These are phyloP conservation scores for Beaufortia kweichowensis DNA, from an alignment of 2,113 vertebrate species.

Conservation along the genomic window DNA sequence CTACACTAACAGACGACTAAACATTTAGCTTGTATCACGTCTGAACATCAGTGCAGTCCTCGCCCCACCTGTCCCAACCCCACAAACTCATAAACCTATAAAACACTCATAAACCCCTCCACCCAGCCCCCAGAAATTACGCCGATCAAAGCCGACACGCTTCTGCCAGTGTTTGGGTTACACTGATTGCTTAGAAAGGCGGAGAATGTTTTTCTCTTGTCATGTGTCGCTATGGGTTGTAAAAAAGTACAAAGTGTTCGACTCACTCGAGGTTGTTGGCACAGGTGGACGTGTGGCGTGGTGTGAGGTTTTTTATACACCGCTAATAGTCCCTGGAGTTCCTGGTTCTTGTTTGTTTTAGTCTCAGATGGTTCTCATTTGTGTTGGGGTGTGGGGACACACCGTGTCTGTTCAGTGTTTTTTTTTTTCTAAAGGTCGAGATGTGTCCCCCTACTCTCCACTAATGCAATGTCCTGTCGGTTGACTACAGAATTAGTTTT, in stretches of 20 bases:
- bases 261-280: neutral
- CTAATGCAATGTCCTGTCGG: slow-evolving; percentile 29
- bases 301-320: neutral
- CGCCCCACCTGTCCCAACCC: neutral
- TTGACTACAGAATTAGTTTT: neutral
- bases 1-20: slow-evolving; percentile 40
- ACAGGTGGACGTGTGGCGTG: neutral
- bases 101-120: slow-evolving; percentile 42
- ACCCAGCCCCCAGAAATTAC: slow-evolving; percentile 56
- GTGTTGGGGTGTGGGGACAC: slow-evolving; percentile 49
- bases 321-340: slow-evolving; percentile 33
- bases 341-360: slow-evolving; percentile 32
- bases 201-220: slow-evolving; percentile 22
- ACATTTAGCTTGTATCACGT: neutral
- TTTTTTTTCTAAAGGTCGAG: slow-evolving; percentile 11
- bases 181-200: slow-evolving; percentile 10
- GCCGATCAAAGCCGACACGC: slow-evolving; percentile 19
- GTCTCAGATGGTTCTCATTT: slow-evolving; percentile 66
- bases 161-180: slow-evolving; percentile 22
- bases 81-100: slow-evolving; percentile 30
- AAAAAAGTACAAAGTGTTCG: slow-evolving; percentile 11
- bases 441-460: slow-evolving; percentile 24
- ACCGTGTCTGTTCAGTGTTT: slow-evolving; percentile 16
- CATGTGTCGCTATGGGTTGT: slow-evolving; percentile 3
- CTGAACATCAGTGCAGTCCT: neutral